Conservation (phyloP, 2,888 invertebrate genomes). For the Ptilodon capucinus region DNA sequence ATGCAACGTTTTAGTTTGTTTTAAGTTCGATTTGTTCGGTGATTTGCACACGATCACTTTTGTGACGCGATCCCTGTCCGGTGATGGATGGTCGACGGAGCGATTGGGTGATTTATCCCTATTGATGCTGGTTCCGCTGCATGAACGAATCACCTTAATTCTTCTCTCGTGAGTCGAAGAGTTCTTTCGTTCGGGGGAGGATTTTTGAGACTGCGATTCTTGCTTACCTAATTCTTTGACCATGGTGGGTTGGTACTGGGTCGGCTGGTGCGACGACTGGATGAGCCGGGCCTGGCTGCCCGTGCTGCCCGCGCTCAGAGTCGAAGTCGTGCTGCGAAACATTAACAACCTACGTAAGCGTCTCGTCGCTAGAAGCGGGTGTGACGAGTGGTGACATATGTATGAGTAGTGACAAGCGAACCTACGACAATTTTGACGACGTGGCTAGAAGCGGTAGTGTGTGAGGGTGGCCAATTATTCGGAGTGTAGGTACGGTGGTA, state of each 20-base stretch:
- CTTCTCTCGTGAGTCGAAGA: constrained; percentile 59
- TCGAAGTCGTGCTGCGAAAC: constrained; percentile 92
- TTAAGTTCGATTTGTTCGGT: constrained; percentile 74
- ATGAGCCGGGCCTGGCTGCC: constrained; percentile 96
- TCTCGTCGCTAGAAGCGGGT: constrained; percentile 4
- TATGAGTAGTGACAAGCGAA: constrained; percentile 67
- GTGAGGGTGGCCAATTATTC: constrained; percentile 13
- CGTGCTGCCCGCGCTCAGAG: constrained; percentile 95
- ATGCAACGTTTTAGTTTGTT: constrained; percentile 66
- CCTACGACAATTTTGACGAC: constrained; percentile 48
- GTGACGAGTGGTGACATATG: constrained; percentile 56
- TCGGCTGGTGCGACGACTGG: constrained; percentile 96
- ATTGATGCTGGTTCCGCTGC: constrained; percentile 78
- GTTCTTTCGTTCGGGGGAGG: constrained; percentile 70
- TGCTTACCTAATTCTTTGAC: constrained; percentile 95
- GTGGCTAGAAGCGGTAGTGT: constrained; percentile 15
- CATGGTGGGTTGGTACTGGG: constrained; percentile 94
- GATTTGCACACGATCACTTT: constrained; percentile 79
- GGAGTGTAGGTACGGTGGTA: constrained; percentile 49
- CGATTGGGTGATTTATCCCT: constrained; percentile 72
- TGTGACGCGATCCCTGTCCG: constrained; percentile 73
- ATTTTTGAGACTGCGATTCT: constrained; percentile 78
- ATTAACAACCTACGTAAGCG: constrained; percentile 13
- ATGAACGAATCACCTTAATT: constrained; percentile 78
- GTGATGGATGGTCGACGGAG: constrained; percentile 53